Evolutionary conservation across 2,888 invertebrate species (phyloP).

Genomic region (Drosophila robusta): DNA sequence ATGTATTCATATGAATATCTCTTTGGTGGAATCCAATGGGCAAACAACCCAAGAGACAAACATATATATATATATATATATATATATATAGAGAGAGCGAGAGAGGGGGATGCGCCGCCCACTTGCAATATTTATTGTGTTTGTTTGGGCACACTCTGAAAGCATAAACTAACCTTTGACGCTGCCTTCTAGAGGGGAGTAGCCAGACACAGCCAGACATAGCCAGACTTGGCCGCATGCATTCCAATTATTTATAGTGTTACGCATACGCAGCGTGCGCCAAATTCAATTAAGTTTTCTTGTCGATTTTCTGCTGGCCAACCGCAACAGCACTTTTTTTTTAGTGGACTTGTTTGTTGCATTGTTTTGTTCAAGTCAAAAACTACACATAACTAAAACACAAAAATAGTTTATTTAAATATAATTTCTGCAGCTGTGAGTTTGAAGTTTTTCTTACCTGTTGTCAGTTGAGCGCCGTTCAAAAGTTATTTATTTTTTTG

Average conservation of each 20-base stretch:
- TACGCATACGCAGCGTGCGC: constrained; percentile 54
- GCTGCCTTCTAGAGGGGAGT: constrained; percentile 17
- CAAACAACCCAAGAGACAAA: constrained; percentile 3
- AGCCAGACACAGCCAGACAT: constrained; percentile 24
- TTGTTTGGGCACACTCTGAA: constrained; percentile 38
- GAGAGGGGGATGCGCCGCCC: constrained; percentile 47
- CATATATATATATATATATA: not conserved
- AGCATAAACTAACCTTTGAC: constrained; percentile 61
- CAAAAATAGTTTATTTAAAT: not conserved
- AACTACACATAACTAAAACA: constrained; percentile 2
- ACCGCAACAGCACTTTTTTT: constrained; percentile 3
- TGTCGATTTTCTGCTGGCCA: constrained; percentile 11
- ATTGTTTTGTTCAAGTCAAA: constrained; percentile 33
- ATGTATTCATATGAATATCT: constrained; percentile 57
- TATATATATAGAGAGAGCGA: not conserved
- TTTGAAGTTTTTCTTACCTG: constrained; percentile 60
- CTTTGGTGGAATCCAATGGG: constrained; percentile 26
- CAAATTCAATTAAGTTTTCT: constrained; percentile 44
- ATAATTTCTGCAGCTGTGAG: constrained; percentile 35
- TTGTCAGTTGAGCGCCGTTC: constrained; percentile 35
- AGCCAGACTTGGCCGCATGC: constrained; percentile 15
- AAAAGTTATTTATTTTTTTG: constrained; percentile 40
- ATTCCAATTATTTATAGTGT: constrained; percentile 62
- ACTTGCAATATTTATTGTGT: constrained; percentile 65
- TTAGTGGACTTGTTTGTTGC: constrained; percentile 17